A percentile compares a stretch with the other conserved stretches of the same genome.
Evolutionary conservation across 2,888 invertebrate species (phyloP).

Genomic region (Scaptomyza caliginosa): DNA sequence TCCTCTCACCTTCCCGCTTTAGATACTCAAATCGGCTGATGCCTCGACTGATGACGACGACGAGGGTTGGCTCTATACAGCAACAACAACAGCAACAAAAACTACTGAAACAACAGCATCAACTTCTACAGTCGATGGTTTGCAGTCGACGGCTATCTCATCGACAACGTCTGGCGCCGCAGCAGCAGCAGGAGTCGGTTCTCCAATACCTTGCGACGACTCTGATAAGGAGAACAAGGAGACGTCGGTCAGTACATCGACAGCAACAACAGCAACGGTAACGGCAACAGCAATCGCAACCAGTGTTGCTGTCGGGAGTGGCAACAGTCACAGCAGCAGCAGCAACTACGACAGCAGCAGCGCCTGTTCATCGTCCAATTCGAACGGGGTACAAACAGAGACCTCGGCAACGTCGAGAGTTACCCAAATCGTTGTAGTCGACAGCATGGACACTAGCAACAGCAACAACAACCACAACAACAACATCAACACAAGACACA

Average conservation of each 20-base stretch:
- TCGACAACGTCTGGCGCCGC: constrained; percentile 69
- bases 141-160: constrained; percentile 78
- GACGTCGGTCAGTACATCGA: constrained; percentile 61
- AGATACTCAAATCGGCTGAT: constrained; percentile 84
- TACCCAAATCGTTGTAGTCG: constrained; percentile 72
- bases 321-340: constrained; percentile 27
- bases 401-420: constrained; percentile 78
- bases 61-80: constrained; percentile 84
- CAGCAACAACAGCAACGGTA: constrained; percentile 24
- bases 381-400: constrained; percentile 70
- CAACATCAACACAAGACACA: constrained; percentile 57
- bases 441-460: constrained; percentile 36
- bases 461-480: constrained; percentile 14
- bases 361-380: constrained; percentile 76
- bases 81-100: constrained; percentile 50
- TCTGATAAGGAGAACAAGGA: constrained; percentile 84
- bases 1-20: constrained; percentile 1
- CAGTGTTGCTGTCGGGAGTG: constrained; percentile 41
- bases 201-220: constrained; percentile 71
- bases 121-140: constrained; percentile 62
- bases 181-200: constrained; percentile 15
- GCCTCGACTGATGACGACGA: constrained; percentile 87
- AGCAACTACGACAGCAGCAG: constrained; percentile 79
- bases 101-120: constrained; percentile 24
- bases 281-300: constrained; percentile 18